A percentile compares a stretch with the other conserved stretches of the same genome.
These are phyloP conservation scores for Blastobasis lacticolella DNA, from an alignment of 2,888 invertebrate species.

Conservation along the genomic window DNA sequence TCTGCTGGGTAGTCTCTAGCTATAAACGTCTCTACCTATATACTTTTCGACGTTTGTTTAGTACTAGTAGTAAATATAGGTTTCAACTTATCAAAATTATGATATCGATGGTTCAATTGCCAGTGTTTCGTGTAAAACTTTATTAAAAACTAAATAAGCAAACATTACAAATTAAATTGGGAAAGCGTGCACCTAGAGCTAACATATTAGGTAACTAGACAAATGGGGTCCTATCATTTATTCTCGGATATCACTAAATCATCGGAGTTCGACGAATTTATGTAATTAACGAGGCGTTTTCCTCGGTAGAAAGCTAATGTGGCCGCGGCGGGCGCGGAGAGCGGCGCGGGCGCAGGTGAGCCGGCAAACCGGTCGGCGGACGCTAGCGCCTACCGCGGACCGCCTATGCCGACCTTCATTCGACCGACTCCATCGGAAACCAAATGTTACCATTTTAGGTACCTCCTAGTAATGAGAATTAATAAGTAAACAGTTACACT, in stretches of 20 bases:
- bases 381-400: constrained; percentile 25
- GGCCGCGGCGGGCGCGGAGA: constrained; percentile 20
- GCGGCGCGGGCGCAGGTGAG: constrained; percentile 32
- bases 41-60: too few species aligned
- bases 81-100: too few species aligned
- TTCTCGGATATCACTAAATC: constrained; percentile 5
- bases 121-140: too few species aligned
- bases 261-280: constrained; percentile 17
- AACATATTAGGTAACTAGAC: constrained; percentile 4
- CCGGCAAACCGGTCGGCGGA: constrained; percentile 51
- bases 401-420: constrained; percentile 20
- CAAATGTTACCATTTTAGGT: too few species aligned
- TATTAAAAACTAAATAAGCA: too few species aligned
- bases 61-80: too few species aligned
- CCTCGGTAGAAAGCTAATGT: constrained; percentile 54
- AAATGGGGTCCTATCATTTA: background rate
- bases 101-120: too few species aligned
- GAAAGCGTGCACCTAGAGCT: constrained; percentile 1
- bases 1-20: too few species aligned
- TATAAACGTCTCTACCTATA: too few species aligned
- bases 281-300: constrained; percentile 35
- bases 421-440: background rate
- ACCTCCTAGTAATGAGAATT: too few species aligned
- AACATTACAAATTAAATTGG: background rate
- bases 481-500: too few species aligned